Evolutionary conservation across 2,888 invertebrate genomes (phyloP).

Genomic region (Cremastinae sp.): DNA sequence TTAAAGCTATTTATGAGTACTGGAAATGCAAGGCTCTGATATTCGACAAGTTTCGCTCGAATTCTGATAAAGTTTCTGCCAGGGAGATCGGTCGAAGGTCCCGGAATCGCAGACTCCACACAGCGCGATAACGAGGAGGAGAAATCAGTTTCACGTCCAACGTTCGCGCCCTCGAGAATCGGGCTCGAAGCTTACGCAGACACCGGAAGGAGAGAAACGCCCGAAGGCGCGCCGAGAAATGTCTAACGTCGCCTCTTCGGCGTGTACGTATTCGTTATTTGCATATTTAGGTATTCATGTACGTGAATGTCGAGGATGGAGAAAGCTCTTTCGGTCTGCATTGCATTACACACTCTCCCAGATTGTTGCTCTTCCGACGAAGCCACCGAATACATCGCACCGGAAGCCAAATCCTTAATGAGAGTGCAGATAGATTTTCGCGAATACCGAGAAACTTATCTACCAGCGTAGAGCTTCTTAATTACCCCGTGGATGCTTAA

Average conservation of each 20-base stretch:
- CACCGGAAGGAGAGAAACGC: constrained; percentile 56
- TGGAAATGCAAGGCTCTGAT: background rate
- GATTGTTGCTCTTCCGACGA: constrained; percentile 67
- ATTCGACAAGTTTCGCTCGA: background rate
- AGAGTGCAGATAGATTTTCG: constrained; percentile 35
- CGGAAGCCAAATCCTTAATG: constrained; percentile 46
- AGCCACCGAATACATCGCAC: constrained; percentile 38
- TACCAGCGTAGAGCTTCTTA: background rate
- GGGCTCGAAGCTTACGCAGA: background rate
- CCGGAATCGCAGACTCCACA: no score
- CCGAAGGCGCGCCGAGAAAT: constrained; percentile 66
- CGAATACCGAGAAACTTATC: background rate
- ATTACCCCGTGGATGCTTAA: background rate
- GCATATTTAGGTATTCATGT: constrained; percentile 76
- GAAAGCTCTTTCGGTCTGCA: constrained; percentile 65
- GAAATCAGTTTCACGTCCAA: no score
- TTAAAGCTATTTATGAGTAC: no score
- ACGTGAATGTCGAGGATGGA: constrained; percentile 17
- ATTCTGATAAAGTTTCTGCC: background rate
- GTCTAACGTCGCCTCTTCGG: constrained; percentile 65
- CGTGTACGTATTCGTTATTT: constrained; percentile 64
- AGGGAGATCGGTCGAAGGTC: no score
- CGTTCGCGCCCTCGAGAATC: no score
- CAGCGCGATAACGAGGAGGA: no score
- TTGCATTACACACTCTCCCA: constrained; percentile 69